Conservation (phyloP, 1,140 invertebrate genomes). For the Drosophila tristis region DNA sequence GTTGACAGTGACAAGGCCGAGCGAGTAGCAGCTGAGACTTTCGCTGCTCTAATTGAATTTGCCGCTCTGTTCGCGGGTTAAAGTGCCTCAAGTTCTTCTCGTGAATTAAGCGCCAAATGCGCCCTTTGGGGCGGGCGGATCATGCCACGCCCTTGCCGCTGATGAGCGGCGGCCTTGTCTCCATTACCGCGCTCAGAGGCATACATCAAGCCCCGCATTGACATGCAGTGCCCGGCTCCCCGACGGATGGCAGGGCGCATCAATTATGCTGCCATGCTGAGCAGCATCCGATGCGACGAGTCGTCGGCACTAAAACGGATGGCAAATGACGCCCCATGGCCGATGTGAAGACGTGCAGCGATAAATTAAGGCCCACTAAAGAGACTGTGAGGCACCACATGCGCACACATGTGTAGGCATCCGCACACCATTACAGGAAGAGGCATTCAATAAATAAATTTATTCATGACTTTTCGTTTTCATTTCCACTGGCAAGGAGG, state of each 20-base stretch:
- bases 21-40: constrained; percentile 21
- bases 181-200: constrained; percentile 14
- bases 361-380: constrained; percentile 62
- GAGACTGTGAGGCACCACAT: constrained; percentile 39
- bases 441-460: constrained; percentile 56
- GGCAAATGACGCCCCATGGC: constrained; percentile 40
- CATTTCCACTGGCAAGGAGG: constrained; percentile 13
- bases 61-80: constrained; percentile 39
- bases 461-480: constrained; percentile 63
- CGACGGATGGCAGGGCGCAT: constrained; percentile 40
- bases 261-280: constrained; percentile 48
- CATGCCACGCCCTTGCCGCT: too few species aligned
- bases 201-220: too few species aligned
- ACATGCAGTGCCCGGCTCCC: too few species aligned
- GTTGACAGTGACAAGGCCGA: constrained; percentile 58
- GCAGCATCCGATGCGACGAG: constrained; percentile 10
- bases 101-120: constrained; percentile 45
- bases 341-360: constrained; percentile 51
- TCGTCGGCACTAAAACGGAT: constrained; percentile 50
- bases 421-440: not conserved
- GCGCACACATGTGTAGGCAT: not conserved
- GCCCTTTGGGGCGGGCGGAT: not conserved
- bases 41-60: constrained; percentile 63
- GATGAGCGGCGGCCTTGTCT: constrained; percentile 5
- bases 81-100: constrained; percentile 31